Base-by-base conservation (phyloP, 2,797 vertebrate species). In the Heteromormyrus szaboi region DNA sequence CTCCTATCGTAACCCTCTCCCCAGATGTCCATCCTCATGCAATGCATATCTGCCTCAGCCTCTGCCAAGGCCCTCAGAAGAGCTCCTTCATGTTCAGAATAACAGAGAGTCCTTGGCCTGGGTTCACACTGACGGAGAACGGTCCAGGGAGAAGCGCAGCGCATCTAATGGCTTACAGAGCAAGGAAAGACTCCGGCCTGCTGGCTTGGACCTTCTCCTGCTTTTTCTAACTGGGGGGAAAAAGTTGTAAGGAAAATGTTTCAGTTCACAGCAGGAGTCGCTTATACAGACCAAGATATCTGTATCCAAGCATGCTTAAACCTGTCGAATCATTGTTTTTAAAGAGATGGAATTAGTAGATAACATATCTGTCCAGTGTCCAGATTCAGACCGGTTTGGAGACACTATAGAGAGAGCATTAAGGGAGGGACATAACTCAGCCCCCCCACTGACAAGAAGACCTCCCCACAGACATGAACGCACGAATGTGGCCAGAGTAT, bases 141-240 rank as follows among this genome's bases (percentile, higher is more conserved):
- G 11, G 83, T 51, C n/a, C 83, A 85, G 46, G 4, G 83, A 44
- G 83, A 85, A 51, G 22, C n/a, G 6, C 83, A 33, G 22, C 17
- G 44, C 46, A 85, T 85, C 83, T 51, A 51, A 85, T 85, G 83
- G 83, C 46, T 85, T 85, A 85, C 48, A 85, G 83, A 85, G n/a
- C 83, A 48, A 51, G 83, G 81, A 85, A 51, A 85, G 19, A 50
- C 44, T 85, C 9, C 9, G 44, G 83, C 22, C n/a, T 25, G 83
- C 19, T 50, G 48, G 22, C 83, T 85, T 85, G 83, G 48, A 14
- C 11, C 46, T 85, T 22, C 11, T 22, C 37, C 22, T 85, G 83
- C 48, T 7, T 17, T 41, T 76, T 76, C 72, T 44, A 17, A 76
- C 72, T 19, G 72, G 72, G 14, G 68, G 17, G 17, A 19, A 41